Evolutionary conservation across 2,113 vertebrate genomes (phyloP).

Genomic region (Ranitomeya imitator): DNA sequence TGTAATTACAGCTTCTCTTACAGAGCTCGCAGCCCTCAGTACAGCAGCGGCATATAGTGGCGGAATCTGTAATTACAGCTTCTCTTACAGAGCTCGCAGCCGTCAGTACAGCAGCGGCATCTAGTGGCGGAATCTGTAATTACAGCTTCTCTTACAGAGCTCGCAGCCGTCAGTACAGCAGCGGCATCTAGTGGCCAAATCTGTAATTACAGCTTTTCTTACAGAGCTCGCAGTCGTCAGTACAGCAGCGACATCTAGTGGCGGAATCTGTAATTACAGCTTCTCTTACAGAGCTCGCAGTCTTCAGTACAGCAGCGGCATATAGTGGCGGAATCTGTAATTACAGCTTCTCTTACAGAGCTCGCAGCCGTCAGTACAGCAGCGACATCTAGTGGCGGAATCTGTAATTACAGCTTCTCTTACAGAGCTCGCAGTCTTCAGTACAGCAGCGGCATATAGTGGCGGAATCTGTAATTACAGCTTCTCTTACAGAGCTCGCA

Average conservation of each 20-base stretch:
- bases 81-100: background rate
- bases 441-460: conserved; percentile 23
- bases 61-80: background rate
- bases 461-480: background rate
- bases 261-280: background rate
- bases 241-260: conserved; percentile 31
- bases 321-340: background rate
- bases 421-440: background rate
- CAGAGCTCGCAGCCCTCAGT: background rate
- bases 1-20: background rate
- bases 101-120: background rate
- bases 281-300: background rate
- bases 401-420: background rate
- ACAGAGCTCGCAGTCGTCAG: too few species aligned
- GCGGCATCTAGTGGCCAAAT: background rate
- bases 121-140: background rate
- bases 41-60: conserved; percentile 24
- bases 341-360: background rate
- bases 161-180: background rate
- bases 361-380: background rate
- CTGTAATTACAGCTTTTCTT: background rate
- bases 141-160: background rate
- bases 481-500: background rate
- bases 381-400: background rate
- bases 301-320: background rate